A percentile compares a stretch with the other conserved stretches of the same genome.
phyloP scores from a whole-genome alignment of 2,888 invertebrate genomes.

The Callosobruchus maculatus region DNA sequence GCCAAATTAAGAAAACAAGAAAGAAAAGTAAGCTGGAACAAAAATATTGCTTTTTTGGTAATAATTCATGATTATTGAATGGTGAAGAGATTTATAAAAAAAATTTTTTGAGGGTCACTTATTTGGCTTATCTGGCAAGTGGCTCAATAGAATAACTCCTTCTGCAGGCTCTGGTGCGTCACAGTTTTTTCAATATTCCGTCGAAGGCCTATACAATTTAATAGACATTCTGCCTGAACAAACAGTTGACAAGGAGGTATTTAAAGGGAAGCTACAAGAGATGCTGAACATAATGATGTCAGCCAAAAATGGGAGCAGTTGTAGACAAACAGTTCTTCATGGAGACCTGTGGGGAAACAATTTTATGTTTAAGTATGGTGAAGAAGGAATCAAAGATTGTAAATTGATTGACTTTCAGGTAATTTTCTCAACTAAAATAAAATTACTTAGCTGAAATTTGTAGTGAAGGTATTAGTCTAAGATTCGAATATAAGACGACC shows the following conservation, averaged over 20 bases:
- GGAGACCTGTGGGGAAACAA: conserved; percentile 41
- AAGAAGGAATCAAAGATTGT: conserved; percentile 18
- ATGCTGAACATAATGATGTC: conserved; percentile 1
- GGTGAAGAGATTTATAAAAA: no score
- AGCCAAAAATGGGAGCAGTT: not conserved
- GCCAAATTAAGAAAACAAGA: no score
- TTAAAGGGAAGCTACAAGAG: conserved; percentile 21
- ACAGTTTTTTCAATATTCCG: conserved; percentile 23
- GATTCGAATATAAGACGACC: no score
- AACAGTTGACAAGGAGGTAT: conserved; percentile 17
- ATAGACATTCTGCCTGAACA: conserved; percentile 29
- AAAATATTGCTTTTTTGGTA: no score
- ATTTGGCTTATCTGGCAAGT: no score
- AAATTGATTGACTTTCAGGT: conserved; percentile 39
- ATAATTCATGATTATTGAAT: no score
- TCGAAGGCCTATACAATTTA: conserved; percentile 28
- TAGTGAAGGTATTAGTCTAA: no score
- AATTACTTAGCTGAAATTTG: no score
- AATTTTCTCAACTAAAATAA: not conserved
- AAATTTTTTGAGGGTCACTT: no score
- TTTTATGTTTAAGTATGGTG: conserved; percentile 31
- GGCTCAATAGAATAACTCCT: no score
- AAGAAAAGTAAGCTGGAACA: no score
- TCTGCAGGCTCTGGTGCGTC: conserved; percentile 8
- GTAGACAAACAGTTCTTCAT: conserved; percentile 30